Conservation (phyloP, 2,888 invertebrate species). For the Drosophila infuscata region DNA sequence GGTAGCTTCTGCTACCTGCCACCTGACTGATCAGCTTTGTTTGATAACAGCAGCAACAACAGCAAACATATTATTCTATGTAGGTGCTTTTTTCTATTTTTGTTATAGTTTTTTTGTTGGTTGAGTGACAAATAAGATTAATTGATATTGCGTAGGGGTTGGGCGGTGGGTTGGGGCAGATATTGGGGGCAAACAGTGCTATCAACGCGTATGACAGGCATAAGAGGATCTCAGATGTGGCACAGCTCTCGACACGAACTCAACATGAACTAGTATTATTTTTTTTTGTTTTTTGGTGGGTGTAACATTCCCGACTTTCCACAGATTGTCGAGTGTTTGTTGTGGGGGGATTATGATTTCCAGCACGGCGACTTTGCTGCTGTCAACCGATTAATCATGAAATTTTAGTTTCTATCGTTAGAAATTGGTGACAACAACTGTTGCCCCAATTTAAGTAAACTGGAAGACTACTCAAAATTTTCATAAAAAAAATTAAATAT, state of each 20-base stretch:
- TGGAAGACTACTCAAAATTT: constrained; percentile 11
- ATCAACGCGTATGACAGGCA: constrained; percentile 65
- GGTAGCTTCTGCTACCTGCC: constrained; percentile 77
- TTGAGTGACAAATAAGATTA: constrained; percentile 81
- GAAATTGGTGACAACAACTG: constrained; percentile 25
- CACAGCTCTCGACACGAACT: constrained; percentile 23
- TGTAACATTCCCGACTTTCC: constrained; percentile 35
- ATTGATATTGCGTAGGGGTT: constrained; percentile 62
- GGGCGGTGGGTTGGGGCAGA: not conserved
- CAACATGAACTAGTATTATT: constrained; percentile 33
- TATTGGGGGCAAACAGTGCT: constrained; percentile 21
- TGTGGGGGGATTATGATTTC: constrained; percentile 20
- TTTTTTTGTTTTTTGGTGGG: not conserved
- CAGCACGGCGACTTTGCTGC: not conserved
- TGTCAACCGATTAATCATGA: constrained; percentile 41
- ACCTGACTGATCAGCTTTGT: constrained; percentile 81
- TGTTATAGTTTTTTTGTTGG: constrained; percentile 49
- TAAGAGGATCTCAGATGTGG: constrained; percentile 77
- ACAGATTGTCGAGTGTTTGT: constrained; percentile 15
- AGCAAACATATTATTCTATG: constrained; percentile 11
- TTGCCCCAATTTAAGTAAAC: constrained; percentile 38
- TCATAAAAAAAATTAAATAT: not conserved
- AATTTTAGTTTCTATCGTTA: constrained; percentile 25
- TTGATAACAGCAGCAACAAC: constrained; percentile 67
- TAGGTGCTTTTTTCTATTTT: constrained; percentile 32